A percentile compares a stretch with the other conserved stretches of the same genome.
Evolutionary conservation across 2,113 vertebrate genomes (phyloP).

Genomic region (Scomber japonicus): DNA sequence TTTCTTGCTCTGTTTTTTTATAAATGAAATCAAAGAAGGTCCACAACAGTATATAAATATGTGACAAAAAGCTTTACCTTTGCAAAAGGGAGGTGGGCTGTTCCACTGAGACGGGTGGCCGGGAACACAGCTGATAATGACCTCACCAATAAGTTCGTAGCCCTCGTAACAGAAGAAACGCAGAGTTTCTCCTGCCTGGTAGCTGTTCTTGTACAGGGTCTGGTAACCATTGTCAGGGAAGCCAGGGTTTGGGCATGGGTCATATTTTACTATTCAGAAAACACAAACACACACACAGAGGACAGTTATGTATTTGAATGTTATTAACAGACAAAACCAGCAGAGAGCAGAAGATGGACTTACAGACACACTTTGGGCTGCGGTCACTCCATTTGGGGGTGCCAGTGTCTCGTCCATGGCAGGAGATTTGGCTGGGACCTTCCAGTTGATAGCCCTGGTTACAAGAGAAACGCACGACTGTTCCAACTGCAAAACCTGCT

Average conservation of each 20-base stretch:
- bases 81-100: constrained; percentile 93
- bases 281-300: constrained; percentile 8
- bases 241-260: constrained; percentile 93
- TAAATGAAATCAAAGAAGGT: neutral
- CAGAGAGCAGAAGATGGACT: constrained; percentile 69
- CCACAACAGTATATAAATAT: neutral
- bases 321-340: neutral
- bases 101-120: constrained; percentile 95
- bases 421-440: constrained; percentile 90
- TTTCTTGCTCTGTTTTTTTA: neutral
- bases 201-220: constrained; percentile 93
- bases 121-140: constrained; percentile 92
- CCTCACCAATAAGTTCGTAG: constrained; percentile 93
- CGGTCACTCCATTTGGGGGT: constrained; percentile 95
- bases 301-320: neutral
- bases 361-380: constrained; percentile 93
- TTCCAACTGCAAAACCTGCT: constrained; percentile 89
- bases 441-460: constrained; percentile 92
- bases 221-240: constrained; percentile 95
- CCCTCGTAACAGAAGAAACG: constrained; percentile 96
- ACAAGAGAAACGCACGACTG: constrained; percentile 92
- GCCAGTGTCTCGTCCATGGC: constrained; percentile 91
- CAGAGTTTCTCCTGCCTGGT: constrained; percentile 93
- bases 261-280: constrained; percentile 90
- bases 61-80: constrained; percentile 83